Base-by-base conservation (phyloP, 1,140 invertebrate species). In the Chrysomallon squamiferum region DNA sequence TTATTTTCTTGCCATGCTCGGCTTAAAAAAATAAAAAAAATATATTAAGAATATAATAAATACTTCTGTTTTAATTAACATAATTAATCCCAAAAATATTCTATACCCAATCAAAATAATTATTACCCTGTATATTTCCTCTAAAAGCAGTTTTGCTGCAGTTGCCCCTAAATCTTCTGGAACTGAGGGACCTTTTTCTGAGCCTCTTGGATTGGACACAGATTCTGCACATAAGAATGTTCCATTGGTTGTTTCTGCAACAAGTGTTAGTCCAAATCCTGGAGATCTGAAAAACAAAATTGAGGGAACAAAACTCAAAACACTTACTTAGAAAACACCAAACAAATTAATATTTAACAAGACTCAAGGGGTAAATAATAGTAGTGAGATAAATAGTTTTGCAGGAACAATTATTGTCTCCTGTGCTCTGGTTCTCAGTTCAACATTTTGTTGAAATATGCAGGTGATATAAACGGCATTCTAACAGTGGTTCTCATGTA, bases 101-200 rank as follows among this genome's bases (percentile, higher is more conserved):
- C n/a, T n/a, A n/a, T n/a, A n/a, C n/a, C n/a, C n/a, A n/a, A n/a
- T n/a, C n/a, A n/a, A n/a, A n/a, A n/a, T 20, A 9, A 60, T n/a
- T n/a, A 69, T 59, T 74, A 88, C 88, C 54, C 90, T 87, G 80
- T 93, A 93, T 71, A 99, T 93, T 89, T 99, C 96, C 77, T 96
- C 92, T 15, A 98, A 81, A 5, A 99, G 85, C 63, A 88, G 87
- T 76, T 90, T 88, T 0, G 94, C 94, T 38, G 93, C 93, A 74
- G 92, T 88, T 80, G 88, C 88, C 0, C 96, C 97, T 59, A 99
- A 74, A 79, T 98, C 95, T 88, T 99, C 97, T 0, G 97, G 95
- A 62, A 89, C 81, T 47, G 80, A 81, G 4, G 91, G 78, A 20
- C 76, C 80, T 79, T 86, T 72, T 5, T 71, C 66, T n/a, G 85